Base-by-base conservation (phyloP, 2,797 vertebrate species). In the Rhinatrema bivittatum region DNA sequence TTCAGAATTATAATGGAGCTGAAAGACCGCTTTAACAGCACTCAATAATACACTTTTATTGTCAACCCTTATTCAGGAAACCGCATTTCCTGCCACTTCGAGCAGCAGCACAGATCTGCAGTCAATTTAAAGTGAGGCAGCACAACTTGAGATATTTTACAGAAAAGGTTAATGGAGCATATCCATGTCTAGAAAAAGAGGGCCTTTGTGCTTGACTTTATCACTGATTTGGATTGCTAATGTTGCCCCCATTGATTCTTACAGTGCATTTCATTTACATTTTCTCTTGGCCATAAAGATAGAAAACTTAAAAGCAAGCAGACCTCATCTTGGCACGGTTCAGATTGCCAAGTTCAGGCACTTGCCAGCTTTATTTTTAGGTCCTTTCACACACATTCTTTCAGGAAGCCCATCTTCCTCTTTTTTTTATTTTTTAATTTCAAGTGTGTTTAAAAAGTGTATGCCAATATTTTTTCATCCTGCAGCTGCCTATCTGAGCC, bases 311-410 rank as follows among this genome's bases (percentile, higher is more conserved):
- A 25, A 38, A 42, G 32, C 16, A 16, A 2, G 29, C 11, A 21
- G 30, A 31, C 10, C 36, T 56, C 32, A 46, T 36, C 49, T 47
- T 25, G 34, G 21, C 25, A 29, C 11, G 4, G 7, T 1, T 9
- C 37, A 50, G 36, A 41, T 42, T 56, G 44, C 44, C 46, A 34
- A 47, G 15, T 16, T 38, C 30, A 15, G 47, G 32, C 36, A 14
- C 32, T 50, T 34, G 15, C 13, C 8, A 5, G 14, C 5, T 9
- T n/a, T n/a, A n/a, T n/a, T n/a, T n/a, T n/a, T 18, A 11, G 15
- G 4, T 22, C 33, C 47, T 34, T 40, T 50, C 8, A 46, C 38
- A 27, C 0, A 36, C 14, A 7, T 51, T 7, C n/a, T 38, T 63
- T 53, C 26, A 0, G 0, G 2, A 7, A 7, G 25, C 9, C 25